Evolutionary conservation across 2,113 vertebrate genomes (phyloP), one percentile per base, ranked within the genome.

Genomic region (Campylomormyrus tamandua): DNA sequence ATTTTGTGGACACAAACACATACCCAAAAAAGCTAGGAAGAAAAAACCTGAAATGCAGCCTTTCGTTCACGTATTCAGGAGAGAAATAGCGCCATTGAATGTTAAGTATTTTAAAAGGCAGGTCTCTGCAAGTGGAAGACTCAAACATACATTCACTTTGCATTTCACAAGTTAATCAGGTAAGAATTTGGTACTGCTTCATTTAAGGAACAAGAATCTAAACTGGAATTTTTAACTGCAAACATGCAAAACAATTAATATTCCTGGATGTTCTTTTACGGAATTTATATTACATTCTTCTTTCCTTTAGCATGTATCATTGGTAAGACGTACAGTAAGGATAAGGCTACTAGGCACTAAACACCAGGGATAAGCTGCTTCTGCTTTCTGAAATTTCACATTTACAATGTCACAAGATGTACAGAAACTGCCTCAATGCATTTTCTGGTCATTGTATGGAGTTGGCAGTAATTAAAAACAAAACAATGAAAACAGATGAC

Each of bases 401-500:
- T 89, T 90, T 56, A 27, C 58, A 74, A 80, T 66, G 70, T 49
- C 24, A 39, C 84, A 77, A 39, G 84, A 87, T 87, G 62, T 87
- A 27, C 46, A 52, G 17, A 89, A 89, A 89, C 45, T 86, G 87
- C 58, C 87, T 74, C n/a, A 7, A 49, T 87, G 86, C 27, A 49
- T 88, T 83, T 52, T 45, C 84, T 74, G 83, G 85, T 89, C 62
- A 88, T 49, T 42, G 10, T 62, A 35, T 87, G 49, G 49, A 87
- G 89, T 85, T 80, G 70, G 87, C 35, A 24, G 48, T 74, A 53
- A 87, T 90, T 85, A 89, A 84, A 89, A 84, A 58, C 52, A 62
- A 35, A 88, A 89, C 80, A 42, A 31, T 45, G 58, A 84, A 46
- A 46, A 74, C 66, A 53, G 58, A 88, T 52, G 92, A 95, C 95